phyloP scores from a whole-genome alignment of 2,797 vertebrate genomes.

The Chanos chanos region DNA sequence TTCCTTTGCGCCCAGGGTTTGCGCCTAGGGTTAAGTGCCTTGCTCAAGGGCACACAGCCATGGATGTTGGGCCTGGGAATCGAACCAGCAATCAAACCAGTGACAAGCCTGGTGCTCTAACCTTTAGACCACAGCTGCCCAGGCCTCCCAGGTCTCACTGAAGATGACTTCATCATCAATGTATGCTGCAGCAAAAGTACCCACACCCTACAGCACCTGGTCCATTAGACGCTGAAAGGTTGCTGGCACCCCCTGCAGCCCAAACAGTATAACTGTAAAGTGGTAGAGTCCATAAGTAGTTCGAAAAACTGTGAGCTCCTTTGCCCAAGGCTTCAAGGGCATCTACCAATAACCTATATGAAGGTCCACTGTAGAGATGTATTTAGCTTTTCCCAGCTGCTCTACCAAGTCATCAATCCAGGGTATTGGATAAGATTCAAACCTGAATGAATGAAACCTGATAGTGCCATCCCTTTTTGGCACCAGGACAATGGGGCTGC shows the following conservation, averaged over 20 bases:
- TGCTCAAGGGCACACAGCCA: no score
- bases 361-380: not conserved
- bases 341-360: conserved; percentile 23
- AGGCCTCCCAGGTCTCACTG: no score
- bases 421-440: conserved; percentile 22
- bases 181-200: no score
- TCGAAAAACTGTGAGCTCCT: not conserved
- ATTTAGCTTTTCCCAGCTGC: not conserved
- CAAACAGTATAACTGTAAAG: conserved; percentile 8
- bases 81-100: no score
- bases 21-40: no score
- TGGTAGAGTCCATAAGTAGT: conserved; percentile 6
- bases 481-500: conserved; percentile 26
- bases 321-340: not conserved
- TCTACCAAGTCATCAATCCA: conserved; percentile 17
- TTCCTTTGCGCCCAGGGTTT: no score
- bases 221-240: conserved; percentile 6
- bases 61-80: no score
- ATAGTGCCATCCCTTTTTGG: conserved; percentile 21
- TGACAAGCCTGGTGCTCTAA: no score
- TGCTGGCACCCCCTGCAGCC: no score
- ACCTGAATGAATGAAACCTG: conserved; percentile 5
- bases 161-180: no score
- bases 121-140: no score
- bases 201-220: not conserved